Conservation (phyloP, 2,888 invertebrate species). For the Timandra comae region DNA sequence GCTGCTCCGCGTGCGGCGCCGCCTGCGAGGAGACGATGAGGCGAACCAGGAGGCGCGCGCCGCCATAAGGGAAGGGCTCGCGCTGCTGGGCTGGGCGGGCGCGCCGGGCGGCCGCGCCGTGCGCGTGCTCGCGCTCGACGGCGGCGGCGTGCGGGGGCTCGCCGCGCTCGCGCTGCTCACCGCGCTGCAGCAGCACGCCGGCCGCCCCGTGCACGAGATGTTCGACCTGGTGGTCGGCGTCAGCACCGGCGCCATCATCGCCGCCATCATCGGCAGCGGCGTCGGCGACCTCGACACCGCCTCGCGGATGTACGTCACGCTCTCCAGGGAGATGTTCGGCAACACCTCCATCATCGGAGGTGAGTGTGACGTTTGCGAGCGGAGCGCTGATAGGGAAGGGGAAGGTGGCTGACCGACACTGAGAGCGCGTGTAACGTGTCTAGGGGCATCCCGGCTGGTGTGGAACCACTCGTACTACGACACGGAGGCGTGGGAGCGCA, state of each 20-base stretch:
- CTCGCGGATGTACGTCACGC: slow-evolving; percentile 53
- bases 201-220: slow-evolving; percentile 81
- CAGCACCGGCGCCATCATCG: slow-evolving; percentile 89
- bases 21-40: slow-evolving; percentile 79
- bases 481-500: slow-evolving; percentile 86
- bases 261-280: slow-evolving; percentile 79
- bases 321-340: slow-evolving; percentile 67
- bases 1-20: slow-evolving; percentile 74
- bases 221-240: slow-evolving; percentile 93
- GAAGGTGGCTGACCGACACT: no score
- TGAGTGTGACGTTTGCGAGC: slow-evolving; percentile 16
- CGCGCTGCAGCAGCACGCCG: slow-evolving; percentile 85
- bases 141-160: slow-evolving; percentile 93
- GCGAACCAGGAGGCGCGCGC: slow-evolving; percentile 67
- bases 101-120: slow-evolving; percentile 83
- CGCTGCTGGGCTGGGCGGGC: slow-evolving; percentile 78
- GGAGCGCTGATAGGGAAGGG: no score
- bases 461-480: slow-evolving; percentile 94
- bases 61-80: no score
- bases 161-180: slow-evolving; percentile 89
- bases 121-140: slow-evolving; percentile 90
- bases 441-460: slow-evolving; percentile 86
- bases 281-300: slow-evolving; percentile 56
- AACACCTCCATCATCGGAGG: slow-evolving; percentile 60
- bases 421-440: slow-evolving; percentile 7